phyloP scores from a whole-genome alignment of 2,797 vertebrate species.

The Bufotes viridis region DNA sequence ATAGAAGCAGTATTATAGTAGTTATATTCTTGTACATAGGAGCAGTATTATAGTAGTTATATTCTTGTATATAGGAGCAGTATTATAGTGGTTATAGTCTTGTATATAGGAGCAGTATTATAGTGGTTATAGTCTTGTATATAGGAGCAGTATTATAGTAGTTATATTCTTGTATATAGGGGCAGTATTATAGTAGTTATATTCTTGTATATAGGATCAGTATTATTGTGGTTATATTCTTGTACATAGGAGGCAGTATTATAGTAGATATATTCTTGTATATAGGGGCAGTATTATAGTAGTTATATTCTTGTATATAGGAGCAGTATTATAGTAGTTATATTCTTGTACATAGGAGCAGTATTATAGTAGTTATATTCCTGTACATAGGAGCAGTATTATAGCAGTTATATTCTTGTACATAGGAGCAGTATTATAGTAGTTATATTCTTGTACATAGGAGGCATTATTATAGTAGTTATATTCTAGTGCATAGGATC shows the following conservation, averaged over 20 bases:
- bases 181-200: not conserved
- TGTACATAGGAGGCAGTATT: not conserved
- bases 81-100: not conserved
- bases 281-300: not conserved
- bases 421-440: not conserved
- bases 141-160: not conserved
- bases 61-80: not conserved
- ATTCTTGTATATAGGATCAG: not conserved
- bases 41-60: not conserved
- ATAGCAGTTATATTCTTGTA: not conserved
- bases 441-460: slow-evolving; percentile 9
- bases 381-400: slow-evolving; percentile 2
- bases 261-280: slow-evolving; percentile 6
- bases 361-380: not conserved
- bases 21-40: not conserved
- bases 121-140: not conserved
- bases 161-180: not conserved
- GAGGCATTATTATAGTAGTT: not conserved
- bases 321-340: not conserved
- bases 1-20: not conserved
- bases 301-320: not conserved
- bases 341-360: not conserved
- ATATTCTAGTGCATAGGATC: not conserved
- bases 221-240: slow-evolving; percentile 3
- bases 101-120: not conserved